These are phyloP conservation scores for Xestia rhomboidea DNA, from an alignment of 2,888 invertebrate species.

Conservation along the genomic window DNA sequence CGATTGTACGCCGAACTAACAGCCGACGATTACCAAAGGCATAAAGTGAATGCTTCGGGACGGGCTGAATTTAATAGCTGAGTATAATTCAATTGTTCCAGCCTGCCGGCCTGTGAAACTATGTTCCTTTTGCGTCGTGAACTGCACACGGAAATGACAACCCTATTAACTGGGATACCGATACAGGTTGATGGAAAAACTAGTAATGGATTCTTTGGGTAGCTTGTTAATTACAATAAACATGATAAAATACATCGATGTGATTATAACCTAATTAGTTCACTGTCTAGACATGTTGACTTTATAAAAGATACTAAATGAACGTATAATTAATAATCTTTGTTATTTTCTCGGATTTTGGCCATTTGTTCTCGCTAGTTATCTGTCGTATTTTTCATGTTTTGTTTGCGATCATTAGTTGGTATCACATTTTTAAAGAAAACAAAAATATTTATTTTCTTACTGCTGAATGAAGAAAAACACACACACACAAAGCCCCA, in stretches of 20 bases:
- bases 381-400: neutral
- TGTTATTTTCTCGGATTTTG: neutral
- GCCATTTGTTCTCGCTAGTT: neutral
- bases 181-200: constrained; percentile 36
- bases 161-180: constrained; percentile 36
- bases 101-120: constrained; percentile 83
- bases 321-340: neutral
- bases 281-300: neutral
- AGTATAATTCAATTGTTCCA: constrained; percentile 87
- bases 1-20: constrained; percentile 72
- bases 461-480: neutral
- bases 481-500: neutral
- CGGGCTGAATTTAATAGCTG: constrained; percentile 82
- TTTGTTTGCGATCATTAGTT: neutral
- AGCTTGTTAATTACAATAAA: neutral
- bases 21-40: constrained; percentile 73
- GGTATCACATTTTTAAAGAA: neutral
- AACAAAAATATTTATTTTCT: neutral
- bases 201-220: neutral
- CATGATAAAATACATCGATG: neutral
- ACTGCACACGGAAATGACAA: constrained; percentile 62
- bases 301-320: neutral
- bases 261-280: neutral
- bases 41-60: constrained; percentile 74
- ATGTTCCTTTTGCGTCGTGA: constrained; percentile 78